Evolutionary conservation across 2,797 vertebrate genomes (phyloP).

Genomic region (Nothura maculosa): DNA sequence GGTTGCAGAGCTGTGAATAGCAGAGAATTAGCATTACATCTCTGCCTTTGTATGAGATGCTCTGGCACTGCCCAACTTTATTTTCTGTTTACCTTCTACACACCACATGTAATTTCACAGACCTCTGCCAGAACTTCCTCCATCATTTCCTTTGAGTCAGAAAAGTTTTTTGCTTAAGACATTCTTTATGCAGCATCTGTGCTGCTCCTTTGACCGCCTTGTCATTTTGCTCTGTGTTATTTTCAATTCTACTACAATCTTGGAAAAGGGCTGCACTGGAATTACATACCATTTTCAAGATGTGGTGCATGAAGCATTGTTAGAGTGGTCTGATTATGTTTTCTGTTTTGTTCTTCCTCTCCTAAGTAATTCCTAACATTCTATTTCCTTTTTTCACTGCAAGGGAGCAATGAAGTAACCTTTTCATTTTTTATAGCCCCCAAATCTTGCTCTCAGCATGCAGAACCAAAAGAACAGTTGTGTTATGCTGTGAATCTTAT

Average conservation of each 20-base stretch:
- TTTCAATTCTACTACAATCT: not conserved
- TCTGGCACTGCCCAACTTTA: not conserved
- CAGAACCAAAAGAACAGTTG: not conserved
- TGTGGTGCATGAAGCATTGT: not conserved
- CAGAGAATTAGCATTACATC: not conserved
- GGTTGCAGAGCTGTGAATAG: not conserved
- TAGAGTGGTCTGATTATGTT: not conserved
- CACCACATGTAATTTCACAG: not conserved
- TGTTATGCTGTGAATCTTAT: not conserved
- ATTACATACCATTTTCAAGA: constrained; percentile 2
- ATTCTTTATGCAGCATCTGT: not conserved
- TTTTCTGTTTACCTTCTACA: not conserved
- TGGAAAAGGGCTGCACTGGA: not conserved
- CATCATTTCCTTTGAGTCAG: not conserved
- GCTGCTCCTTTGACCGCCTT: fast-evolving
- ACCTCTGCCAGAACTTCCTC: fast-evolving
- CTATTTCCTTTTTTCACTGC: not conserved
- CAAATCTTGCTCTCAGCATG: not conserved
- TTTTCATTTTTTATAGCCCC: not conserved
- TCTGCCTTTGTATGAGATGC: not conserved
- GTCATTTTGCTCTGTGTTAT: not conserved
- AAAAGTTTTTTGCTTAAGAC: not conserved
- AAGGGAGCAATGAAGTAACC: not conserved
- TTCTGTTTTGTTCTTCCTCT: not conserved
- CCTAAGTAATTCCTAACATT: not conserved